phyloP scores from a whole-genome alignment of 2,797 vertebrate genomes.

The Simalia tracyae region DNA sequence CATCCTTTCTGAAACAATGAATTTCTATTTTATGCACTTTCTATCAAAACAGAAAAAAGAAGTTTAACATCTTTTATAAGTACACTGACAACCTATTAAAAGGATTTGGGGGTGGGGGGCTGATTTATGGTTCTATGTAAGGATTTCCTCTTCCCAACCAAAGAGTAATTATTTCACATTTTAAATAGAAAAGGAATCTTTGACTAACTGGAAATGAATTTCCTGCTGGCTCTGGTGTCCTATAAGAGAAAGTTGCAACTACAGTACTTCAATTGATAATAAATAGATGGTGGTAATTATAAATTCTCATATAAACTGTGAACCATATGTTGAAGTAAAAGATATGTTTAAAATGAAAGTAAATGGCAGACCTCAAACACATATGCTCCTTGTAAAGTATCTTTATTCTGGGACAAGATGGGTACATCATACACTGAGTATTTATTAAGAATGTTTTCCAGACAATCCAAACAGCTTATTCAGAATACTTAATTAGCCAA shows the following conservation, averaged over 20 bases:
- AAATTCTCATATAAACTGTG: not conserved
- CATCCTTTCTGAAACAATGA: conserved; percentile 66
- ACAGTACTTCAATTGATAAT: not conserved
- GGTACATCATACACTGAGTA: not conserved
- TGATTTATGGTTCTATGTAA: conserved; percentile 29
- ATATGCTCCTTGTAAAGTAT: not conserved
- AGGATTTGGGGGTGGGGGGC: not conserved
- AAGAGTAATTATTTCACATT: conserved; percentile 22
- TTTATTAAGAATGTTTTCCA: not conserved
- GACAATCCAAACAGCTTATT: not conserved
- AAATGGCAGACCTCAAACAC: not conserved
- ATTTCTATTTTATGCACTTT: conserved; percentile 68
- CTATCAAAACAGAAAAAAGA: conserved; percentile 31
- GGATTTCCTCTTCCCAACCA: conserved; percentile 30
- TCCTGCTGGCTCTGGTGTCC: not conserved
- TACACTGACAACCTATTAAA: conserved; percentile 24
- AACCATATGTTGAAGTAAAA: not conserved
- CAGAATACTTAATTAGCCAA: not conserved
- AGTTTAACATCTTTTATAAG: conserved; percentile 63
- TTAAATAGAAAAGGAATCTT: conserved; percentile 46
- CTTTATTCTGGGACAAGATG: not conserved
- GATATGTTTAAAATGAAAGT: not conserved
- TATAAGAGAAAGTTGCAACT: not conserved
- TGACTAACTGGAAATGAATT: conserved; percentile 30
- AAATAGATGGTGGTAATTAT: not conserved